Evolutionary conservation across 2,888 invertebrate species (phyloP).

Genomic region (Ophraella communa): DNA sequence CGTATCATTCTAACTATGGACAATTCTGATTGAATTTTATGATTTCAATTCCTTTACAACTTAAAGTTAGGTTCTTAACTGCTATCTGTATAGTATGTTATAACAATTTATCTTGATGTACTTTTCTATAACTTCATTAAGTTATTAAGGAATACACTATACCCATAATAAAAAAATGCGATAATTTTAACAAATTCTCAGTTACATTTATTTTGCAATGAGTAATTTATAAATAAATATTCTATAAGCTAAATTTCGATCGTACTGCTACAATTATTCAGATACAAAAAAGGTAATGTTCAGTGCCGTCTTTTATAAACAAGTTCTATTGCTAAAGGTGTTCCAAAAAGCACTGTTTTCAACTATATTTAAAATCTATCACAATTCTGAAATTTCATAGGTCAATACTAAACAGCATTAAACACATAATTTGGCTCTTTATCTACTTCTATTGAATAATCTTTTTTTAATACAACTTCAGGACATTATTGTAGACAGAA

Average conservation of each 20-base stretch:
- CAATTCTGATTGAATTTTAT: slow-evolving; percentile 45
- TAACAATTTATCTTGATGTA: slow-evolving; percentile 25
- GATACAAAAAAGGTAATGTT: slow-evolving; percentile 18
- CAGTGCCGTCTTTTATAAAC: slow-evolving; percentile 19
- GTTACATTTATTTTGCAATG: slow-evolving; percentile 6
- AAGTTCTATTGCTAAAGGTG: neutral
- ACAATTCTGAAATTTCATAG: neutral
- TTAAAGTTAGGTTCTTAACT: slow-evolving; percentile 38
- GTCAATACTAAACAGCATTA: neutral
- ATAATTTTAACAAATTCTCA: slow-evolving; percentile 6
- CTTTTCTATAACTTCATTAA: slow-evolving; percentile 23
- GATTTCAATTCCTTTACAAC: slow-evolving; percentile 49
- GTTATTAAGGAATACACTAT: slow-evolving; percentile 27
- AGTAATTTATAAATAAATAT: slow-evolving; percentile 33
- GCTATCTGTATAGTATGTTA: slow-evolving; percentile 34
- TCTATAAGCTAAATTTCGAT: slow-evolving; percentile 33
- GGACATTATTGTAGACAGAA: too few relatives aligned
- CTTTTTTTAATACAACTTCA: too few relatives aligned
- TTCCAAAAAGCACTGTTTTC: neutral
- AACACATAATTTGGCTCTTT: too few relatives aligned
- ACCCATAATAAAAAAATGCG: slow-evolving; percentile 19
- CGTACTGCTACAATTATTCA: slow-evolving; percentile 24
- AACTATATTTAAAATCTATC: neutral
- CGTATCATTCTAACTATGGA: slow-evolving; percentile 45
- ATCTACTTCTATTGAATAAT: too few relatives aligned